These are phyloP conservation scores for Danaus chrysippus DNA, from an alignment of 2,888 invertebrate genomes.

Conservation along the genomic window DNA sequence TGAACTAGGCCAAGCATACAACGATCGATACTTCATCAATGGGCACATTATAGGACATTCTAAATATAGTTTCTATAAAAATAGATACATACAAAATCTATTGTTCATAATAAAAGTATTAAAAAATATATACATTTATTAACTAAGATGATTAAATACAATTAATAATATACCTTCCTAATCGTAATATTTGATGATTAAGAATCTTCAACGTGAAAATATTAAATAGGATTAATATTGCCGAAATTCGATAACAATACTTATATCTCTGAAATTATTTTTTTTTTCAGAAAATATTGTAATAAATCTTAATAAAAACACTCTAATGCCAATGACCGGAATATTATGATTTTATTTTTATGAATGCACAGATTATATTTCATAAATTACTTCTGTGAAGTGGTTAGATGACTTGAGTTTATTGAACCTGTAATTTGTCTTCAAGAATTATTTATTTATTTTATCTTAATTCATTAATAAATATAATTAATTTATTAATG, in stretches of 20 bases:
- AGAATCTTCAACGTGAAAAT: no score
- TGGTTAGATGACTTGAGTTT: background rate
- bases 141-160: no score
- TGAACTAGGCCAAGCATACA: constrained; percentile 65
- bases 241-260: background rate
- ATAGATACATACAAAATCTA: constrained; percentile 40
- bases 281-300: background rate
- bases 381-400: background rate
- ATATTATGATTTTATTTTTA: background rate
- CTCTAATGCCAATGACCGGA: constrained; percentile 1
- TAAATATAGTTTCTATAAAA: constrained; percentile 48
- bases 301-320: background rate
- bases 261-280: background rate
- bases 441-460: no score
- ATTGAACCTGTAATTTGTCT: background rate
- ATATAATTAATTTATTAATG: no score
- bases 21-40: constrained; percentile 70
- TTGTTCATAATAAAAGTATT: no score
- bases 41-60: constrained; percentile 29
- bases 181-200: no score
- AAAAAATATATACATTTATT: no score
- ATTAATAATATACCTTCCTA: no score
- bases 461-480: no score
- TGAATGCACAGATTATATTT: constrained; percentile 5
- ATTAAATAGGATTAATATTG: no score